Evolutionary conservation across 2,113 vertebrate species (phyloP).

Genomic region (Crotophaga sulcirostris): DNA sequence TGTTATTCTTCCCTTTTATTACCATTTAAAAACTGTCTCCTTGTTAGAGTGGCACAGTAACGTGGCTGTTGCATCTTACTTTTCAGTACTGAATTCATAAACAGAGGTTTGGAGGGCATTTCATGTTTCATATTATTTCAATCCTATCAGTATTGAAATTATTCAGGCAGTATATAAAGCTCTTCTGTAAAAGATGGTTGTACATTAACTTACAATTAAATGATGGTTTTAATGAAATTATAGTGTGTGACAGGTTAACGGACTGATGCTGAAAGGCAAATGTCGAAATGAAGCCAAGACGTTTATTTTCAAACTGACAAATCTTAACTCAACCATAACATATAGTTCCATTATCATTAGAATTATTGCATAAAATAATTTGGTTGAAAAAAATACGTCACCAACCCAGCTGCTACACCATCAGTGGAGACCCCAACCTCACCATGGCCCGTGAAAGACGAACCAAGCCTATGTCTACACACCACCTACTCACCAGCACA

Average conservation of each 20-base stretch:
- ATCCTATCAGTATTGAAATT: slow-evolving; percentile 1
- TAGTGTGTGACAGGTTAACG: slow-evolving; percentile 70
- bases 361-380: slow-evolving; percentile 73
- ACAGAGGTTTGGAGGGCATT: not conserved
- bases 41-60: not conserved
- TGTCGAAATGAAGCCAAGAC: slow-evolving; percentile 69
- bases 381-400: slow-evolving; percentile 55
- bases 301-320: slow-evolving; percentile 78
- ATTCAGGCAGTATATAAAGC: slow-evolving; percentile 4
- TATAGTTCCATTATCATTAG: slow-evolving; percentile 74
- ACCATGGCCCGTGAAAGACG: slow-evolving; percentile 66
- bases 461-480: not conserved
- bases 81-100: not conserved
- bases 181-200: slow-evolving; percentile 27
- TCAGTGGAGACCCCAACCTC: not conserved
- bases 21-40: not conserved
- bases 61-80: not conserved
- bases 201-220: slow-evolving; percentile 74
- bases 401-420: slow-evolving; percentile 46
- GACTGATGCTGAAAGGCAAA: slow-evolving; percentile 74
- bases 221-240: slow-evolving; percentile 72
- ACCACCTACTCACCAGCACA: too few relatives aligned
- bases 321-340: slow-evolving; percentile 74
- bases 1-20: not conserved
- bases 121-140: slow-evolving; percentile 6